These are phyloP conservation scores for Campylorhamphus procurvoides DNA, from an alignment of 2,113 vertebrate genomes.

Conservation along the genomic window DNA sequence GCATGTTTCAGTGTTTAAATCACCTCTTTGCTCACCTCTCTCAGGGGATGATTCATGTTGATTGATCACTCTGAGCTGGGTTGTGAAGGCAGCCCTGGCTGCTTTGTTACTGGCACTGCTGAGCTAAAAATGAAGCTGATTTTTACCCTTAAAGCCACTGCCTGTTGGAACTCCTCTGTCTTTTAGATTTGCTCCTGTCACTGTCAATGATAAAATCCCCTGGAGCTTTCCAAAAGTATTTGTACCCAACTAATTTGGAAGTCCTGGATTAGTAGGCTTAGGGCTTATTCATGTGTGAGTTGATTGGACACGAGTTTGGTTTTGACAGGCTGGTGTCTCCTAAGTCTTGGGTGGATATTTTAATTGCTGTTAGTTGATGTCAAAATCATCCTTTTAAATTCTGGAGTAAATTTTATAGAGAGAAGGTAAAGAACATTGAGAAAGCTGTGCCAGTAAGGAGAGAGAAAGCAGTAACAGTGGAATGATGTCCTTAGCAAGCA, in stretches of 20 bases:
- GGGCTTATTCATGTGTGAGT: neutral
- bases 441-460: neutral
- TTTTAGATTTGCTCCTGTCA: neutral
- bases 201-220: neutral
- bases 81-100: neutral
- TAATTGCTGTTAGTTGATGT: neutral
- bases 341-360: neutral
- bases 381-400: neutral
- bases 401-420: neutral
- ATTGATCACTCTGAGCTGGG: constrained; percentile 30
- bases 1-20: constrained; percentile 32
- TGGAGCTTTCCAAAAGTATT: neutral
- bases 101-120: neutral
- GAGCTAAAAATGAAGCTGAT: neutral
- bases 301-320: neutral
- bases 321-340: neutral
- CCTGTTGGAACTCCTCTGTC: neutral
- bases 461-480: neutral
- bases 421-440: neutral
- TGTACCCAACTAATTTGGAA: neutral
- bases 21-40: neutral
- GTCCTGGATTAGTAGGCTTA: neutral
- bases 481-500: neutral
- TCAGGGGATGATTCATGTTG: constrained; percentile 27
- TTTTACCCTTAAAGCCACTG: neutral